A percentile compares a stretch with the other conserved stretches of the same genome.
phyloP scores from a whole-genome alignment of 2,113 vertebrate genomes.

The Synchiropus splendidus region DNA sequence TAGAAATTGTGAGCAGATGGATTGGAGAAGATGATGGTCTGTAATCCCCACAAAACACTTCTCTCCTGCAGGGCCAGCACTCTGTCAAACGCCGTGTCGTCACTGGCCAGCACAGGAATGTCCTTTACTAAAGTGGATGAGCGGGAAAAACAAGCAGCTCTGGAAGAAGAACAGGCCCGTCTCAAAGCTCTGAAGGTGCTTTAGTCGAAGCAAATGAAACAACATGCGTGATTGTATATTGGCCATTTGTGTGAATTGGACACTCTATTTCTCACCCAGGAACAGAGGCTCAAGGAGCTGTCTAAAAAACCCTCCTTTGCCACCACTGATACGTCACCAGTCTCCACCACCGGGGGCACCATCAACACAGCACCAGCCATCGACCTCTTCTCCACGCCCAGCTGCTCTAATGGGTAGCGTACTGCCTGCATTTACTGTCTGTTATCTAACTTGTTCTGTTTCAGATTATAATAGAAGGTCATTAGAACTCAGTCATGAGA shows the following conservation, averaged over 20 bases:
- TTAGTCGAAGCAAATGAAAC: not conserved
- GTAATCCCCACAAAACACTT: too few species aligned
- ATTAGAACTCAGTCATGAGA: too few species aligned
- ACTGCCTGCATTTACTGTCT: slow-evolving; percentile 1
- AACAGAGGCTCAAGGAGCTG: slow-evolving; percentile 93
- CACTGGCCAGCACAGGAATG: slow-evolving; percentile 91
- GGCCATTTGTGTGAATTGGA: slow-evolving; percentile 1
- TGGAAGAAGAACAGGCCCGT: slow-evolving; percentile 95
- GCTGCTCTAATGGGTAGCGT: slow-evolving; percentile 85
- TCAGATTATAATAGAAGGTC: too few species aligned
- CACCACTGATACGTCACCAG: slow-evolving; percentile 90
- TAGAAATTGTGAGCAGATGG: too few species aligned
- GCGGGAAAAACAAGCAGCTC: slow-evolving; percentile 96
- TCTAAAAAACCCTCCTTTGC: slow-evolving; percentile 90
- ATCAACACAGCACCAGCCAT: slow-evolving; percentile 88
- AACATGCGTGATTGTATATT: not conserved
- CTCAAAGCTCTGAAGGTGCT: slow-evolving; percentile 94
- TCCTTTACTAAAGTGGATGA: slow-evolving; percentile 97
- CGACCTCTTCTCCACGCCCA: slow-evolving; percentile 93
- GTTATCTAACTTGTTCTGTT: not conserved
- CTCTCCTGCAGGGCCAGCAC: slow-evolving; percentile 80
- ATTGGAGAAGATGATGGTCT: too few species aligned
- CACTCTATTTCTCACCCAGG: slow-evolving; percentile 57
- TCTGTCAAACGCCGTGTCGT: slow-evolving; percentile 94
- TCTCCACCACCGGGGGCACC: slow-evolving; percentile 84